A percentile compares a stretch with the other conserved stretches of the same genome.
These are phyloP conservation scores for Sorex araneus DNA, from an alignment of 2,113 vertebrate species.

Conservation along the genomic window DNA sequence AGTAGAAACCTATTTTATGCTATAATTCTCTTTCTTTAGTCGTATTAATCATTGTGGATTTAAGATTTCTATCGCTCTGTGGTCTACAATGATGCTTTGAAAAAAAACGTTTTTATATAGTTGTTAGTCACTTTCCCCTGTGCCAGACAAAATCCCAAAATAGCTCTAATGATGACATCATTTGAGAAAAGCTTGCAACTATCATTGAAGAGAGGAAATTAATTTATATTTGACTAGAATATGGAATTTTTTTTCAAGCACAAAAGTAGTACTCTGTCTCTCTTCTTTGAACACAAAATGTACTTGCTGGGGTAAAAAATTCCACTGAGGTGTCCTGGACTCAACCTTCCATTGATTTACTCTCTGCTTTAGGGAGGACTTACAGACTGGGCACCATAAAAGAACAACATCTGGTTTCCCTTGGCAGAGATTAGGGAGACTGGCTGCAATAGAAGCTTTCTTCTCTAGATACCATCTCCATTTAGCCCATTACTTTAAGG, in stretches of 20 bases:
- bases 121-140: conserved; percentile 49
- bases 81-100: conserved; percentile 48
- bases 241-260: neutral
- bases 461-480: neutral
- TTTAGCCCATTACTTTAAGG: neutral
- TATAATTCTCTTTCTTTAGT: conserved; percentile 43
- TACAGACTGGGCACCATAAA: neutral
- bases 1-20: conserved; percentile 39
- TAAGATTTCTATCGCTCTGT: conserved; percentile 44
- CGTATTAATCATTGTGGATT: conserved; percentile 38
- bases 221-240: conserved; percentile 64
- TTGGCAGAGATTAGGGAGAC: too few species aligned
- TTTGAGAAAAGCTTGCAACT: neutral
- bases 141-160: conserved; percentile 51
- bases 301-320: conserved; percentile 15
- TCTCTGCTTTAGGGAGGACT: neutral
- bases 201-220: conserved; percentile 41
- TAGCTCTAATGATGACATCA: conserved; percentile 27
- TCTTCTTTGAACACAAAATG: conserved; percentile 48
- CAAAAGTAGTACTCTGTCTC: conserved; percentile 33
- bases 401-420: neutral
- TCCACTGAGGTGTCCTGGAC: neutral
- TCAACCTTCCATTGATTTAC: conserved; percentile 19
- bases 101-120: conserved; percentile 16
- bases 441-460: neutral